Evolutionary conservation across 2,113 vertebrate genomes (phyloP).

Genomic region (Chaetodon auriga): DNA sequence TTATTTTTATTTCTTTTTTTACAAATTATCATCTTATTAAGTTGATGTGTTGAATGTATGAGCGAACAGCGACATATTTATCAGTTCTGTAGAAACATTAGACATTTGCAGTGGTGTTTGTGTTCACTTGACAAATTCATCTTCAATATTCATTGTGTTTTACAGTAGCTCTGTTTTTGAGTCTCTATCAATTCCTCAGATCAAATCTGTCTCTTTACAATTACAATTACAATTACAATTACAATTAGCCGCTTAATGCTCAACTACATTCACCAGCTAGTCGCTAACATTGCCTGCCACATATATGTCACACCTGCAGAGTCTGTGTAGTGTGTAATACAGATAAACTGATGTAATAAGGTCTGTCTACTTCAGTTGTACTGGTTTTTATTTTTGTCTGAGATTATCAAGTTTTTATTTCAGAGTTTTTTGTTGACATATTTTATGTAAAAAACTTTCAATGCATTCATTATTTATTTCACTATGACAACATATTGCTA

Average conservation of each 20-base stretch:
- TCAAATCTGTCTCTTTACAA: neutral
- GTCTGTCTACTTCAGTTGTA: neutral
- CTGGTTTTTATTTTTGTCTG: neutral
- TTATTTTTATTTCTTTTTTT: neutral
- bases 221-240: neutral
- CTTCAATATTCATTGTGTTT: neutral
- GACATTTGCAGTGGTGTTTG: neutral
- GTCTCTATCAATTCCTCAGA: neutral
- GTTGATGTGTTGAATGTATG: neutral
- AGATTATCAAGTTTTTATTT: neutral
- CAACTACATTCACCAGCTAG: neutral
- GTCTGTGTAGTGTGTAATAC: neutral
- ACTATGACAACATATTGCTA: neutral
- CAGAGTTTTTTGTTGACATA: neutral
- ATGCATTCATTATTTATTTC: slow-evolving; percentile 58
- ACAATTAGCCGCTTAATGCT: neutral
- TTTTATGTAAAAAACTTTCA: slow-evolving; percentile 18
- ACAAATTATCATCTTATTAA: neutral
- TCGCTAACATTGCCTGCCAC: neutral
- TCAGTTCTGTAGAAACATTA: neutral
- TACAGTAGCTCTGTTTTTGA: too few species aligned
- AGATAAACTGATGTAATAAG: neutral
- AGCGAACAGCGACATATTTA: neutral
- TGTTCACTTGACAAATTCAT: neutral
- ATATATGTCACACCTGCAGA: neutral